Conservation (phyloP, 2,113 vertebrate species). For the Hyperopisus bebe region DNA sequence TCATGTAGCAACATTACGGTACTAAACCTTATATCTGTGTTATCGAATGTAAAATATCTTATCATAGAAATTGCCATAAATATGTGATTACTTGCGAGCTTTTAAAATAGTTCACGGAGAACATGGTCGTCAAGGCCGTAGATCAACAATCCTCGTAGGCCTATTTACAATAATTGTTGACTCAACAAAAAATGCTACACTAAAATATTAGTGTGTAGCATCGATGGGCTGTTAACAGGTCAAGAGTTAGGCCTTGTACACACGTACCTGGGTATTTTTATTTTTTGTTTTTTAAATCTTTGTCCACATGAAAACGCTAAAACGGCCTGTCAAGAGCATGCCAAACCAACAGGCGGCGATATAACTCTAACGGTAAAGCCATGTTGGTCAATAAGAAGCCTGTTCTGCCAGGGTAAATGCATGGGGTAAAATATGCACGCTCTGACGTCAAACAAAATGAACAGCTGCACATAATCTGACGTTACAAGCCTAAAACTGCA, state of each 20-base stretch:
- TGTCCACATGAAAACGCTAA: no score
- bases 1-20: conserved; percentile 77
- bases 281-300: no score
- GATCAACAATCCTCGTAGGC: background rate
- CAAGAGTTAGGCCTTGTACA: background rate
- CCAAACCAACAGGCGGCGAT: no score
- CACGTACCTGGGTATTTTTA: no score
- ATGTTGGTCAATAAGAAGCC: no score
- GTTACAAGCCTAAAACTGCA: no score
- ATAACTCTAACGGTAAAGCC: no score
- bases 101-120: background rate
- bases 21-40: conserved; percentile 35
- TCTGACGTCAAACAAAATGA: no score
- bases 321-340: no score
- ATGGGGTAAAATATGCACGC: no score
- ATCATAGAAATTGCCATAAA: background rate
- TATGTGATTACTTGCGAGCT: background rate
- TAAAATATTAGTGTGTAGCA: background rate
- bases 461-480: no score
- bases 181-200: background rate
- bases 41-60: conserved; percentile 12
- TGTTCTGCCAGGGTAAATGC: no score
- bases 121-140: background rate
- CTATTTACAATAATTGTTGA: background rate
- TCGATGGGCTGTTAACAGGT: background rate